Base-by-base conservation (phyloP, 2,113 vertebrate genomes). In the Paramisgurnus dabryanus region DNA sequence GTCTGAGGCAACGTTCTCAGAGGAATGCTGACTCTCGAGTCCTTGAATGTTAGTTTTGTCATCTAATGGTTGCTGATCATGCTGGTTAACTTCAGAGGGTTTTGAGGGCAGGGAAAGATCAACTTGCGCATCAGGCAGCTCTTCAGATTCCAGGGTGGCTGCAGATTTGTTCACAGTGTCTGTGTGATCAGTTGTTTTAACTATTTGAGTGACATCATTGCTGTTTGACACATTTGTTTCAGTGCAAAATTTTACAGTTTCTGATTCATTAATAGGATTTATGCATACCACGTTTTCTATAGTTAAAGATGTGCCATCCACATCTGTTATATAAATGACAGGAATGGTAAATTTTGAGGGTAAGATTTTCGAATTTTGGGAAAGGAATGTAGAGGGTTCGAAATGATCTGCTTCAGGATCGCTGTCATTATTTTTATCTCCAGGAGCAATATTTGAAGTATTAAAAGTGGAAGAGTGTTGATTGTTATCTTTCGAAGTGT, bases 241-340 rank as follows among this genome's bases (percentile, higher is more conserved):
- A 22, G 58, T 11, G 47, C 27, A 7, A 40, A 3, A 39, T 71
- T 63, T 1, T 49, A 34, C 66, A 18, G 8, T 4, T 6, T 78
- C 66, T 22, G 41, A 45, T 68, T 11, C 47, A 22, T 6, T 47
- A 17, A 18, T 15, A 47, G 41, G 41, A 47, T 2, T 47, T n/a
- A 4, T n/a, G 18, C 10, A 18, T 68, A 22, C 3, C 8, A 11
- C 15, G 34, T 58, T 76, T 40, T 17, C 27, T 50, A 85, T 61
- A 55, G 41, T 72, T 43, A 72, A 78, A 73, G 76, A 49, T 55
- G 72, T 83, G 34, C 78, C 86, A 58, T 90, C 89, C 53, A 85
- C 80, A 85, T 84, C 89, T 68, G 87, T 90, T 73, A 89, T 73
- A 58, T 90, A 89, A 71, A 87, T 80, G 1, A 87, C 85, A 67